A percentile compares a stretch with the other conserved stretches of the same genome.
phyloP scores from a whole-genome alignment of 2,797 vertebrate species.

The Lepus oiostolus region DNA sequence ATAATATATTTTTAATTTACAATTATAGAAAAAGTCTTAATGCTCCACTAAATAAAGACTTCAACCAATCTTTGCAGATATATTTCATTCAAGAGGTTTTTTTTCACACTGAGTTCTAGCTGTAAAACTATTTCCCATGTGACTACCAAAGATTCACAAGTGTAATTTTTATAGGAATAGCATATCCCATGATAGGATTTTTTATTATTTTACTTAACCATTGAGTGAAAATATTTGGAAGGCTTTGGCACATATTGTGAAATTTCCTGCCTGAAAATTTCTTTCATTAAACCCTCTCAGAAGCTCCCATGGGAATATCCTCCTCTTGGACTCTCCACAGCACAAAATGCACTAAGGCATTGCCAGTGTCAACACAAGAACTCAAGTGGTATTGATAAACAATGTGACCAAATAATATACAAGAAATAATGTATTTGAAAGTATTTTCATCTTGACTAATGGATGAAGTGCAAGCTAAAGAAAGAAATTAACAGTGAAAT shows the following conservation, averaged over 20 bases:
- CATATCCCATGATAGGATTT: neutral
- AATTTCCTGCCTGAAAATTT: slow-evolving; percentile 1
- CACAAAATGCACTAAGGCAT: neutral
- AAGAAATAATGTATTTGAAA: neutral
- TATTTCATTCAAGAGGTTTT: too few relatives aligned
- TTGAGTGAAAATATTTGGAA: neutral
- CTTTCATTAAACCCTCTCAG: neutral
- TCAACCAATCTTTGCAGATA: neutral
- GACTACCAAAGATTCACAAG: neutral
- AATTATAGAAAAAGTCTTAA: too few relatives aligned
- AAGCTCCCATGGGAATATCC: neutral
- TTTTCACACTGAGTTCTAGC: neutral
- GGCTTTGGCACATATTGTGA: neutral
- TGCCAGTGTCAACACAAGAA: neutral
- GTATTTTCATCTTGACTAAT: neutral
- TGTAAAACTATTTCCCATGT: neutral
- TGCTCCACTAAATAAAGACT: too few relatives aligned
- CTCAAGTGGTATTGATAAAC: neutral
- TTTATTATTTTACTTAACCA: slow-evolving; percentile 43
- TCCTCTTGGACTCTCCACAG: neutral
- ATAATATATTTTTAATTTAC: too few relatives aligned
- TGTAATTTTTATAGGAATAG: neutral
- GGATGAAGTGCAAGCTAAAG: neutral
- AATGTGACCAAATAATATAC: neutral
- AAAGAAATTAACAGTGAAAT: neutral